Conservation (phyloP, 1,140 invertebrate genomes). For the Trissolcus basalis region DNA sequence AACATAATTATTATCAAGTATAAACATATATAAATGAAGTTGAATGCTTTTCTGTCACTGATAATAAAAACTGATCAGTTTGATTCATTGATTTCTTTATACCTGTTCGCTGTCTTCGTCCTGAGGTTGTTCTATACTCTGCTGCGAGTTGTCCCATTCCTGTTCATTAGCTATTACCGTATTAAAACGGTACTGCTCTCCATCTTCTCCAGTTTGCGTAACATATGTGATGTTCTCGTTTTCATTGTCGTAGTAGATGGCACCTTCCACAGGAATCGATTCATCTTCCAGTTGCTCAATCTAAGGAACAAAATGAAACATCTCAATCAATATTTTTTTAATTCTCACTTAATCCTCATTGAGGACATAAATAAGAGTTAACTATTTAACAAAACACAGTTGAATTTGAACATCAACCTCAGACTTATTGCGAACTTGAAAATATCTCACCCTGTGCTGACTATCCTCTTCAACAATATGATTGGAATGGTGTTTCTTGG, state of each 20-base stretch:
- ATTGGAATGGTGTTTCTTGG: conserved; percentile 65
- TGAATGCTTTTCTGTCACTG: background rate
- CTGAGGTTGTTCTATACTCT: conserved; percentile 55
- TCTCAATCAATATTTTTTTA: too few species aligned
- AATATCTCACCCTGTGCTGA: conserved; percentile 61
- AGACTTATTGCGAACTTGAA: too few species aligned
- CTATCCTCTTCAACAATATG: conserved; percentile 30
- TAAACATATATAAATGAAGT: too few species aligned
- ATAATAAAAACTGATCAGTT: too few species aligned
- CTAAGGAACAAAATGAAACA: conserved; percentile 24
- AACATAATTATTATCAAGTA: too few species aligned
- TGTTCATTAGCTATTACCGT: conserved; percentile 64
- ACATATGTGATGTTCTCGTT: conserved; percentile 70
- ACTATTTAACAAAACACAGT: too few species aligned
- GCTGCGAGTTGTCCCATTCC: conserved; percentile 63
- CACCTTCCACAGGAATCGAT: conserved; percentile 66
- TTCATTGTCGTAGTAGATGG: conserved; percentile 73
- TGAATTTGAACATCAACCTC: too few species aligned
- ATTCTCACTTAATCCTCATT: too few species aligned
- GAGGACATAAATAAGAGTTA: too few species aligned
- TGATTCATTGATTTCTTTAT: conserved; percentile 10
- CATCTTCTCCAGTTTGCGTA: conserved; percentile 64
- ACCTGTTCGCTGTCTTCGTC: conserved; percentile 69
- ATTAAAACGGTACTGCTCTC: conserved; percentile 69
- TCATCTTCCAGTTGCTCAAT: conserved; percentile 68